Evolutionary conservation across 2,797 vertebrate species (phyloP).

Genomic region (Centropyge bicolor): DNA sequence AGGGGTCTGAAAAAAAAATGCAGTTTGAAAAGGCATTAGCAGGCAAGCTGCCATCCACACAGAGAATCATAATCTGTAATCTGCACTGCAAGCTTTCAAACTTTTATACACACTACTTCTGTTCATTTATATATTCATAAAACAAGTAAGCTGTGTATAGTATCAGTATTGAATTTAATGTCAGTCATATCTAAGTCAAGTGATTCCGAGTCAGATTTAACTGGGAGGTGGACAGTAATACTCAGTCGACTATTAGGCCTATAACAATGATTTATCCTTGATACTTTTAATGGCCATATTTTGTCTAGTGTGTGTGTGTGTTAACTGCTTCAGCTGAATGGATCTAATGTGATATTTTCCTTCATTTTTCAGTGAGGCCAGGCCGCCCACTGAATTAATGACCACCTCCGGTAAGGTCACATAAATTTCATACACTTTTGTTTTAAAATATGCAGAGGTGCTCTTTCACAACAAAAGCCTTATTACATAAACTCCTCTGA

Average conservation of each 20-base stretch:
- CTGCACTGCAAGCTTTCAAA: background rate
- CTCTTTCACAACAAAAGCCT: slow-evolving; percentile 19
- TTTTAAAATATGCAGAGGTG: slow-evolving; percentile 24
- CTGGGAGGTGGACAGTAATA: background rate
- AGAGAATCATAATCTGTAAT: background rate
- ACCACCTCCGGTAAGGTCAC: slow-evolving; percentile 23
- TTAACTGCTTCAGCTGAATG: background rate
- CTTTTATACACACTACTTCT: background rate
- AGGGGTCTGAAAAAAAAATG: slow-evolving; percentile 25
- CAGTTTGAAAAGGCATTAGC: slow-evolving; percentile 24
- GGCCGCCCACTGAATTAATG: slow-evolving; percentile 12
- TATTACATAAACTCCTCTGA: slow-evolving; percentile 9
- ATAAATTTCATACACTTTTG: slow-evolving; percentile 2
- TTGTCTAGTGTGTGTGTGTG: background rate
- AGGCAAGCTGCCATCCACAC: slow-evolving; percentile 8
- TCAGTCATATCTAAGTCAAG: background rate
- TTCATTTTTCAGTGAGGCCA: background rate
- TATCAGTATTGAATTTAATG: background rate
- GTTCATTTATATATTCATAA: background rate
- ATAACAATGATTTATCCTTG: background rate
- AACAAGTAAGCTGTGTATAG: background rate
- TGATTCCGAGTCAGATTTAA: background rate
- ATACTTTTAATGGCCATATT: background rate
- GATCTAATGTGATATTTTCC: background rate
- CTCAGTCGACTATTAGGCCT: background rate